Base-by-base conservation (phyloP, 2,113 vertebrate species). In the Xenopus borealis region DNA sequence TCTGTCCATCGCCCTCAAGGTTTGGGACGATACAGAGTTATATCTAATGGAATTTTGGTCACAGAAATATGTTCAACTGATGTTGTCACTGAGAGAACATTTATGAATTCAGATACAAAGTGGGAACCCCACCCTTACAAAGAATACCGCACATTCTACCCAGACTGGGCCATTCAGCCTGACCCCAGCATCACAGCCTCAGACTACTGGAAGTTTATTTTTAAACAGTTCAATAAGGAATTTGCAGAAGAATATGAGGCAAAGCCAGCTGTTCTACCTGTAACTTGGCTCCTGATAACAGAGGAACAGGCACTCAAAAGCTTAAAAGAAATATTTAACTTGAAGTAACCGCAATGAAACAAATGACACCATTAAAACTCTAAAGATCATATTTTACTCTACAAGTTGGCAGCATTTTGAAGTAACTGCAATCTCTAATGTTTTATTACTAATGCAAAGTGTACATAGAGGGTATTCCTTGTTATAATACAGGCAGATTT, bases 101-200 rank as follows among this genome's bases (percentile, higher is more conserved):
- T n/a, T n/a, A 1, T 1, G 0, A 72, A 55, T 59, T 9, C 1
- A 11, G 66, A 74, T 12, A 79, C 57, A 33, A 6, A 50, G 33
- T 2, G 33, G 0, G 7, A 7, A n/a, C 69, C n/a, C 5, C 62
- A 66, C 18, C 74, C 70, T 17, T 78, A 19, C 47, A 68, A 55
- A 40, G 33, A 85, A 1, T 92, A 91, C 46, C 71, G 11, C 1
- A 63, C 79, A 0, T 78, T 87, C 20, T 85, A 65, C 17, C 82
- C 83, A 4, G 71, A 88, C 70, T 92, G 91, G 91, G 10, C 33
- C 23, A 91, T 92, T 30, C 62, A 65, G n/a, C 80, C 86, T 8
- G 88, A 90, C 57, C 0, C 0, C 53, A 89, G 83, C 58, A 83
- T 86, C 6, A 0, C 86, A 18, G 86, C 87, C 23, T 86, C 71